Conservation (phyloP, 2,113 vertebrate species). For the Serinus canaria region DNA sequence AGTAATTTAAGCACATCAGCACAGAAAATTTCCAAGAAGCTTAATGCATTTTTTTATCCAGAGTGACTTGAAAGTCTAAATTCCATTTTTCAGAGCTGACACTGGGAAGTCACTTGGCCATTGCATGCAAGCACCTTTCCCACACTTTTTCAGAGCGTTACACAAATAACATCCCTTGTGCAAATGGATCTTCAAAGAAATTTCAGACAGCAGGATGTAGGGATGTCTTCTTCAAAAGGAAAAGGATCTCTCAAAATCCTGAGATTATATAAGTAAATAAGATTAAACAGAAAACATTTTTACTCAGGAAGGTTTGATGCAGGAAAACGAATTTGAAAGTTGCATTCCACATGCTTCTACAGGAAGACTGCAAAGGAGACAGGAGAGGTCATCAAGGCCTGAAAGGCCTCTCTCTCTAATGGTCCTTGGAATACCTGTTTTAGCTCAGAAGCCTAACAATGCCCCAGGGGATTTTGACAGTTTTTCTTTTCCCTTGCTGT, state of each 20-base stretch:
- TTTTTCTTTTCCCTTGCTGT: constrained; percentile 29
- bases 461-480: constrained; percentile 55
- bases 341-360: not conserved
- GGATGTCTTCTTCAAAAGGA: not conserved
- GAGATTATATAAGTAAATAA: not conserved
- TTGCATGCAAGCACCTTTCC: not conserved
- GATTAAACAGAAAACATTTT: not conserved
- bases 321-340: not conserved
- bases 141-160: not conserved
- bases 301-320: not conserved
- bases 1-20: not conserved
- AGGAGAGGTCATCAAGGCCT: not conserved
- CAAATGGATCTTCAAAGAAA: not conserved
- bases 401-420: constrained; percentile 67
- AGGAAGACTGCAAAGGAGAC: not conserved
- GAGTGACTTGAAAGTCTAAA: not conserved
- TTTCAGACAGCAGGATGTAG: not conserved
- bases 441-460: constrained; percentile 53
- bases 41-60: not conserved
- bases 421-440: constrained; percentile 50
- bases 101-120: not conserved
- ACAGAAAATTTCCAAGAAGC: not conserved
- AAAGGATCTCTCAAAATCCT: not conserved
- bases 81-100: not conserved
- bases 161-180: not conserved